Conservation (phyloP, 2,113 vertebrate species). For the Xyliphius kryptos region DNA sequence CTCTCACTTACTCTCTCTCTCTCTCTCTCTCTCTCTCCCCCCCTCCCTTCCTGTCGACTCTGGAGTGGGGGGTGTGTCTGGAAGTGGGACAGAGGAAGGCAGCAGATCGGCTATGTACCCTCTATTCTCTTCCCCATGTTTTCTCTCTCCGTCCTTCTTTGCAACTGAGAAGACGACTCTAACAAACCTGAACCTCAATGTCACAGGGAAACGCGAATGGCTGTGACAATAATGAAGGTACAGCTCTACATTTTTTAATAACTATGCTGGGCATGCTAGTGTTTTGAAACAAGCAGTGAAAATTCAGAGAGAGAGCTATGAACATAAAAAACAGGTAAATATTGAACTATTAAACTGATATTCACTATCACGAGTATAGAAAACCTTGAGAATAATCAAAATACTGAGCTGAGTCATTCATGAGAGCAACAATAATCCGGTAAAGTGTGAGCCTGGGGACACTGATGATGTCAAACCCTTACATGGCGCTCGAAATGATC, state of each 20-base stretch:
- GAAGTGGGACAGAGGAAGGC: constrained; percentile 53
- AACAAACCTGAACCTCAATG: constrained; percentile 61
- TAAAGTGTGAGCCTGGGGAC: too few relatives aligned
- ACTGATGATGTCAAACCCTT: constrained; percentile 31
- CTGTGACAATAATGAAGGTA: constrained; percentile 60
- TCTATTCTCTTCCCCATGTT: constrained; percentile 43
- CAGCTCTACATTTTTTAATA: constrained; percentile 10
- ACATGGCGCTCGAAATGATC: constrained; percentile 12
- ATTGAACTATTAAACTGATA: too few relatives aligned
- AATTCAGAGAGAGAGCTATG: too few relatives aligned
- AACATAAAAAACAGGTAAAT: too few relatives aligned
- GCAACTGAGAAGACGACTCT: constrained; percentile 37
- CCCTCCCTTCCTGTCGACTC: constrained; percentile 64
- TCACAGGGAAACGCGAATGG: constrained; percentile 56
- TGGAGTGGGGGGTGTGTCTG: constrained; percentile 63
- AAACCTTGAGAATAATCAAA: too few relatives aligned
- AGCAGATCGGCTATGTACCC: constrained; percentile 50
- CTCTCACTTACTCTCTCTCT: too few relatives aligned
- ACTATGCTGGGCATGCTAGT: too few relatives aligned
- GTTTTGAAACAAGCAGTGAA: too few relatives aligned
- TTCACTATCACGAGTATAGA: too few relatives aligned
- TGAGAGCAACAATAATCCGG: too few relatives aligned
- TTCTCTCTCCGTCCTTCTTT: constrained; percentile 34
- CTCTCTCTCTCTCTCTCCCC: constrained; percentile 27
- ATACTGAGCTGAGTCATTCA: too few relatives aligned